These are phyloP conservation scores for Troides oblongomaculatus DNA, from an alignment of 2,888 invertebrate species.

Conservation along the genomic window DNA sequence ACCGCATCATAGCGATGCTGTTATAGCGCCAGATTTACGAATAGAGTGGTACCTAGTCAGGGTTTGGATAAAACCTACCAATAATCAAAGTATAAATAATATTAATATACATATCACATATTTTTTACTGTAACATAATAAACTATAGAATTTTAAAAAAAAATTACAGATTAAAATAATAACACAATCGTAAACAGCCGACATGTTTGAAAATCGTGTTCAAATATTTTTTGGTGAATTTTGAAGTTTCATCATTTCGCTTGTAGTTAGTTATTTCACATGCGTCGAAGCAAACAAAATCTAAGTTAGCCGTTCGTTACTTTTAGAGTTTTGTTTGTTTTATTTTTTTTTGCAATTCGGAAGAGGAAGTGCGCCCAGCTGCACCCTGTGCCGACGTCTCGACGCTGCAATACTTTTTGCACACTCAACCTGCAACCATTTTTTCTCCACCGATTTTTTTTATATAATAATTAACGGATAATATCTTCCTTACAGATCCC, in stretches of 20 bases:
- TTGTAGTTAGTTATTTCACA: conserved; percentile 4
- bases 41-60: too few relatives aligned
- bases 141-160: too few relatives aligned
- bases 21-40: too few relatives aligned
- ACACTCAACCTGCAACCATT: conserved; percentile 58
- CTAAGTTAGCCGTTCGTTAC: conserved; percentile 63
- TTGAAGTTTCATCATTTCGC: not conserved
- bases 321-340: conserved; percentile 49
- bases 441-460: conserved; percentile 38
- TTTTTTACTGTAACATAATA: too few relatives aligned
- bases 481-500: conserved; percentile 1
- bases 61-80: too few relatives aligned
- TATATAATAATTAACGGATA: conserved; percentile 42
- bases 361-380: conserved; percentile 76
- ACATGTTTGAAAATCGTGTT: too few relatives aligned
- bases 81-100: too few relatives aligned
- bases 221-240: not conserved
- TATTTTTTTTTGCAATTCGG: conserved; percentile 55
- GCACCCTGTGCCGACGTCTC: conserved; percentile 69
- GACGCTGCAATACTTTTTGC: conserved; percentile 65
- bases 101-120: too few relatives aligned
- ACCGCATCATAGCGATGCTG: too few relatives aligned
- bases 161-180: too few relatives aligned
- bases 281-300: conserved; percentile 39
- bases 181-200: too few relatives aligned